A percentile compares a stretch with the other conserved stretches of the same genome.
Evolutionary conservation across 2,888 invertebrate species (phyloP).

Genomic region (Aphodius granarius): DNA sequence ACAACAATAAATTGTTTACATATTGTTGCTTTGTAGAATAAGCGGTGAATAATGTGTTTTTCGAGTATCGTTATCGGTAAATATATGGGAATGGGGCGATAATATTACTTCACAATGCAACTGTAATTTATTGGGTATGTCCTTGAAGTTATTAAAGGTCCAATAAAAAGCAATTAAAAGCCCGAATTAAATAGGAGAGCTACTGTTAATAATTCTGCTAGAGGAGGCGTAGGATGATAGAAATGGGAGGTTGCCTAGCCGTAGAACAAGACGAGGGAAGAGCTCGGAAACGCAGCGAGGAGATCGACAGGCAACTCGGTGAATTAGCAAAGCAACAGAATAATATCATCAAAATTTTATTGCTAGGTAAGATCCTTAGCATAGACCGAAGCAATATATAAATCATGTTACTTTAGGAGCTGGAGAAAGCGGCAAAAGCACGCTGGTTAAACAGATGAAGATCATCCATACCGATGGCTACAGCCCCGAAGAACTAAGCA

Average conservation of each 20-base stretch:
- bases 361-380: slow-evolving; percentile 54
- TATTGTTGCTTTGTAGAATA: background rate
- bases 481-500: slow-evolving; percentile 61
- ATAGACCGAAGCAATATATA: background rate
- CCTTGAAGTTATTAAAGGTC: slow-evolving; percentile 10
- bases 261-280: slow-evolving; percentile 63
- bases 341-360: slow-evolving; percentile 64
- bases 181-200: background rate
- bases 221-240: slow-evolving; percentile 24
- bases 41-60: background rate
- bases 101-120: background rate
- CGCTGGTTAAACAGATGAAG: slow-evolving; percentile 70
- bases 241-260: slow-evolving; percentile 66
- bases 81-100: background rate
- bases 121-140: background rate
- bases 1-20: background rate
- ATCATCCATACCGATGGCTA: slow-evolving; percentile 70
- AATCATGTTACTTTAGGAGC: slow-evolving; percentile 55
- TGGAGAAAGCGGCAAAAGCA: slow-evolving; percentile 70
- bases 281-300: slow-evolving; percentile 62
- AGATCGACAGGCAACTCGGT: slow-evolving; percentile 63
- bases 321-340: slow-evolving; percentile 61
- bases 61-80: background rate
- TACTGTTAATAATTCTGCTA: background rate
- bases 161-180: background rate